Evolutionary conservation across 2,888 invertebrate genomes (phyloP), one percentile per base, ranked within the genome.

Genomic region (Conistra vaccinii): DNA sequence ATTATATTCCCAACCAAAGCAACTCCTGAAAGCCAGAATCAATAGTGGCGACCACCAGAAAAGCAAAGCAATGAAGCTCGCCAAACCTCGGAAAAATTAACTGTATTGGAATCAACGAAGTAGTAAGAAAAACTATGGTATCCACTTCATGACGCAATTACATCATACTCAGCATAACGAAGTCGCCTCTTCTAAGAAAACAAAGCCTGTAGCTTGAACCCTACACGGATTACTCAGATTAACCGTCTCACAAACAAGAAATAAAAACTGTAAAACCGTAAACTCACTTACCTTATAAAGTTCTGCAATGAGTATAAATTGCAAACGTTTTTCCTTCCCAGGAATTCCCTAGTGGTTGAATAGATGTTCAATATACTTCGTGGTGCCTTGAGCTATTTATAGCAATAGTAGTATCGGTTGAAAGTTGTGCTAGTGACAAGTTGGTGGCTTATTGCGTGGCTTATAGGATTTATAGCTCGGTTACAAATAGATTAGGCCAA

Each of bases 261-360:
- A 81, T 78, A 78, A 77, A 77, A 81, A 53, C 62, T 45, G 17
- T 72, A 63, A 67, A 74, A 74, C 69, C 68, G 67, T 74, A 78
- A 81, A 77, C 78, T 63, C 68, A 78, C 74, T 83, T 72, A 70
- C 73, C 55, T 62, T 74, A 68, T 63, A 78, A 81, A 83, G 55
- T 83, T 65, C 55, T 29, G 74, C 73, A 83, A 81, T 81, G 76
- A 85, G 73, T 78, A 81, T 76, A 83, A 81, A 85, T 75, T 78
- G 85, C 71, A 66, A 75, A 71, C 58, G 69, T 76, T 76, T 84
- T 80, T 75, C 80, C 77, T 76, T 63, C 32, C 29, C 7, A 23
- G 12, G 55, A 65, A 71, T 73, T 74, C 81, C 60, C 85, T 23
- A 12, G 81, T 42, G 85, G 69, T 29, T 69, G 67, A 55, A 84